A percentile compares a stretch with the other conserved stretches of the same genome.
These are phyloP conservation scores for Todus mexicanus DNA, from an alignment of 2,797 vertebrate genomes.

Conservation along the genomic window DNA sequence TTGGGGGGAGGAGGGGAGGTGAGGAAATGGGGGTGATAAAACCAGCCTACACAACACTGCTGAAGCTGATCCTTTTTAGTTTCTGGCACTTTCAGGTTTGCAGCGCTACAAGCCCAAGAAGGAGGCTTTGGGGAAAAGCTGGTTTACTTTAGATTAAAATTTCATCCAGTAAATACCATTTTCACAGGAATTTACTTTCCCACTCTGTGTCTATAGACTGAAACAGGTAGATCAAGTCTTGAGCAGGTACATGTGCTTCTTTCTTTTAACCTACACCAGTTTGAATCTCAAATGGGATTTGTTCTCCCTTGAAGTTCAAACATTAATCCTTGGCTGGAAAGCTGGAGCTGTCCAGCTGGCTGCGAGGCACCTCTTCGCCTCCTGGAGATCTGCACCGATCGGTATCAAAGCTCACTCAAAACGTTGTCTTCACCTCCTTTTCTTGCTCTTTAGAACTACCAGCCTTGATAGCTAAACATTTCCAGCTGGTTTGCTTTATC, in stretches of 20 bases:
- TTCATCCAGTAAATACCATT: not conserved
- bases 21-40: not conserved
- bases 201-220: not conserved
- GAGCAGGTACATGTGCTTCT: not conserved
- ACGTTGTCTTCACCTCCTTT: not conserved
- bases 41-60: not conserved
- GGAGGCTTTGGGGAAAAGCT: not conserved
- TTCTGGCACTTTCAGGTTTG: not conserved
- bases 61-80: not conserved
- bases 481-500: not conserved
- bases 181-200: not conserved
- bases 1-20: not conserved
- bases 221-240: not conserved
- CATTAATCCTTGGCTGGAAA: not conserved
- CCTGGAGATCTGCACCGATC: fast-evolving
- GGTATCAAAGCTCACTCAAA: not conserved
- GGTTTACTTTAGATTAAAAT: not conserved
- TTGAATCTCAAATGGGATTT: not conserved
- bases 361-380: not conserved
- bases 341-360: constrained; percentile 44
- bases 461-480: not conserved
- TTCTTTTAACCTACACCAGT: not conserved
- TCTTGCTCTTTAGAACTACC: not conserved
- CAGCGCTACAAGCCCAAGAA: not conserved
- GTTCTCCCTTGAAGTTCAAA: not conserved